A percentile compares a stretch with the other conserved stretches of the same genome.
Evolutionary conservation across 64 coral and sea anemone species (phyloP).

Genomic region (Actinia equina): DNA sequence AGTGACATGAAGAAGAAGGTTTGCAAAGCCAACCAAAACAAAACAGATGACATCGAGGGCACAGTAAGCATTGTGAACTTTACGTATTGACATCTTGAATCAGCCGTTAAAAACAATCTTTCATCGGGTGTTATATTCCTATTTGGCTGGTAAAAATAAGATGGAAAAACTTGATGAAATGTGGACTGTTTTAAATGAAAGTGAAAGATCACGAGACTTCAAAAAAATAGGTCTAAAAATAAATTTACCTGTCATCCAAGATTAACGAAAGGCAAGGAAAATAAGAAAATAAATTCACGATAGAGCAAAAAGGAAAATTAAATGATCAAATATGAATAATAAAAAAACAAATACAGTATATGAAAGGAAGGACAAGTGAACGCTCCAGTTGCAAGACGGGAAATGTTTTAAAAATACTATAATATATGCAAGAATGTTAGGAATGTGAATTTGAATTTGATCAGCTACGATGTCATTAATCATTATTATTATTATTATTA

Average conservation of each 20-base stretch:
- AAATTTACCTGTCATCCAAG: neutral
- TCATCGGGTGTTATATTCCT: neutral
- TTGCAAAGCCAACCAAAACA: conserved; percentile 39
- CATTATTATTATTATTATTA: too few species aligned
- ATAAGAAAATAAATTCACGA: neutral
- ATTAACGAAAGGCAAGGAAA: neutral
- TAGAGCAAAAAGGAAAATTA: neutral
- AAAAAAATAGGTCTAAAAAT: neutral
- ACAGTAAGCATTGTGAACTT: neutral
- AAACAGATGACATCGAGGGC: conserved; percentile 45
- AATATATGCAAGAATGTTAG: neutral
- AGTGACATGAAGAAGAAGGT: conserved; percentile 44
- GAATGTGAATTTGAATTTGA: neutral
- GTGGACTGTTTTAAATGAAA: neutral
- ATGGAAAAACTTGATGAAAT: too few species aligned
- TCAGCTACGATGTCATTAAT: too few species aligned
- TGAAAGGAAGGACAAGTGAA: neutral
- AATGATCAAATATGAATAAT: neutral
- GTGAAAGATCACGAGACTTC: neutral
- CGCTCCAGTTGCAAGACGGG: neutral
- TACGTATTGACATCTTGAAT: neutral
- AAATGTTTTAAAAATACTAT: neutral
- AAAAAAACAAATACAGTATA: neutral
- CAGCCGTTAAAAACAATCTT: neutral
- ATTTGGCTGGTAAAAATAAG: neutral